phyloP scores from a whole-genome alignment of 2,888 invertebrate species.

The Pterobdella sp. region DNA sequence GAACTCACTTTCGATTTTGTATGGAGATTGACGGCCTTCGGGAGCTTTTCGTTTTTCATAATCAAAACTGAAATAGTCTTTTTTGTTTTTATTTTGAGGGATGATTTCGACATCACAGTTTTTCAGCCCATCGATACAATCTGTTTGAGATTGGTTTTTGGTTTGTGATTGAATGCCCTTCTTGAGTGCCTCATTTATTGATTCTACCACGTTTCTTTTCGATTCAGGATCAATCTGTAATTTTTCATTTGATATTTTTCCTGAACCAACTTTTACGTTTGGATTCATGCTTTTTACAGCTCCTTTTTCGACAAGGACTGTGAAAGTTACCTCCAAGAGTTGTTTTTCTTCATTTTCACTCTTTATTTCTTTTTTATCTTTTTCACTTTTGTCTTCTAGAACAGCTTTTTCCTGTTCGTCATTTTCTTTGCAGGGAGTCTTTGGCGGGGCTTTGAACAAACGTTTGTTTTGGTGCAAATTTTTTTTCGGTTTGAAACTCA shows the following conservation, averaged over 20 bases:
- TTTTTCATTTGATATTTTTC: conserved; percentile 5
- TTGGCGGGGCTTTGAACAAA: conserved; percentile 16
- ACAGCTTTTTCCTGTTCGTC: not conserved
- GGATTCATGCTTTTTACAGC: conserved; percentile 19
- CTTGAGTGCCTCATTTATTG: conserved; percentile 19
- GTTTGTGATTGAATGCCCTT: conserved; percentile 1
- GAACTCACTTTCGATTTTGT: not conserved
- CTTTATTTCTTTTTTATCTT: not conserved
- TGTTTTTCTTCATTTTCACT: not conserved
- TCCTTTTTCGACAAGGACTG: conserved; percentile 19
- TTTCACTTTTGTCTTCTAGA: not conserved
- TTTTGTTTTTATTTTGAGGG: not conserved
- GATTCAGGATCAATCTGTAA: conserved; percentile 15
- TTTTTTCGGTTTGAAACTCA: not conserved
- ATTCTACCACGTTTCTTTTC: conserved; percentile 18
- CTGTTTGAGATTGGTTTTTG: not conserved
- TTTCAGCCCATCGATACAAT: not conserved
- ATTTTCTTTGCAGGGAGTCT: conserved; percentile 13
- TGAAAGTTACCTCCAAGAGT: conserved; percentile 23
- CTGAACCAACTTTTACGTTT: not conserved
- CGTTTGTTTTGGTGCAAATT: conserved; percentile 12
- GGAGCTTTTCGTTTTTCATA: not conserved
- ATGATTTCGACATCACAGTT: not conserved
- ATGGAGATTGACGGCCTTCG: not conserved
- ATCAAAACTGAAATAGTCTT: not conserved